Percentiles rank a stretch among this genome's conserved stretches.
phyloP scores from a whole-genome alignment of 2,888 invertebrate genomes.

The Melangyna quadrimaculata region DNA sequence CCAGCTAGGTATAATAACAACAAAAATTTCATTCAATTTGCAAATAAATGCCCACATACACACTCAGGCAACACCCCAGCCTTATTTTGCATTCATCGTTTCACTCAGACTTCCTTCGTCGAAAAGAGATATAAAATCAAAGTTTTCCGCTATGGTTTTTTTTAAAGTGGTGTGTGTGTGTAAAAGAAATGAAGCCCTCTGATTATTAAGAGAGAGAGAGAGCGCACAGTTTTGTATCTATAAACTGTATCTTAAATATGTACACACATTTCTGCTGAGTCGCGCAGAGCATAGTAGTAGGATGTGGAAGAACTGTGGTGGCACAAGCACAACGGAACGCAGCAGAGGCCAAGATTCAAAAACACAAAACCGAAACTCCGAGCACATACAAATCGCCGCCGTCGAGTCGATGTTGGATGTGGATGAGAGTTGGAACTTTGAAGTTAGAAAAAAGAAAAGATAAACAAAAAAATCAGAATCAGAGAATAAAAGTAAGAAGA shows the following conservation, averaged over 20 bases:
- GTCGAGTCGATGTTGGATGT: constrained; percentile 49
- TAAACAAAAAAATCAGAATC: constrained; percentile 25
- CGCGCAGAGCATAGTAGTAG: neutral
- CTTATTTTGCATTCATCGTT: constrained; percentile 41
- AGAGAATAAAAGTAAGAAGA: constrained; percentile 46
- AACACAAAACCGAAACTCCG: constrained; percentile 9
- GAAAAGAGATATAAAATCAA: constrained; percentile 45
- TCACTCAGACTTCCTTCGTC: constrained; percentile 13
- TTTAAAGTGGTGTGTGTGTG: neutral
- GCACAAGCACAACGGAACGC: constrained; percentile 2
- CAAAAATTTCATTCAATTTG: constrained; percentile 52
- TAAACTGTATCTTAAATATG: constrained; percentile 16
- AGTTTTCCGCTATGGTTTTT: neutral
- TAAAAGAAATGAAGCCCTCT: constrained; percentile 1
- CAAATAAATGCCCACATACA: constrained; percentile 62
- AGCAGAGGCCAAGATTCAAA: constrained; percentile 13
- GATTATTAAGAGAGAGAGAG: constrained; percentile 49
- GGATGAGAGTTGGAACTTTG: constrained; percentile 19
- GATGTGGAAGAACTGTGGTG: neutral
- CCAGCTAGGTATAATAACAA: neutral
- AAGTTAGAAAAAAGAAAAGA: constrained; percentile 18
- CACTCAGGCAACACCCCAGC: constrained; percentile 54
- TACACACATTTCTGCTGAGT: constrained; percentile 16
- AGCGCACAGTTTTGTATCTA: constrained; percentile 23
- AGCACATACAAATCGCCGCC: constrained; percentile 49